Conservation (phyloP, 2,113 vertebrate genomes). For the Psammodynastes pulverulentus region DNA sequence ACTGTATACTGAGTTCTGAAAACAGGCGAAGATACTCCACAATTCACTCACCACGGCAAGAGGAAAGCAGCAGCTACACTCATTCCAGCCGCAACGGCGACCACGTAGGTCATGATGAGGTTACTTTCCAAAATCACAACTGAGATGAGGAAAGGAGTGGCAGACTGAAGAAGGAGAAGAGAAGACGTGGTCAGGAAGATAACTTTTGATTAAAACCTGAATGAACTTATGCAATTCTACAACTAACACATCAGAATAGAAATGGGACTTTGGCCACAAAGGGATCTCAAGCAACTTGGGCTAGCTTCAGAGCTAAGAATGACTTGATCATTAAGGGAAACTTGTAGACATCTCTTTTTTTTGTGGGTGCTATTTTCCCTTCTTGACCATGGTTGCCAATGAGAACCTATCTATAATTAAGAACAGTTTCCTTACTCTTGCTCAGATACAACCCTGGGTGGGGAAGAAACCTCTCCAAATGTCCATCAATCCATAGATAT, state of each 20-base stretch:
- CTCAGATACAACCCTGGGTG: not conserved
- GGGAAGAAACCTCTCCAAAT: not conserved
- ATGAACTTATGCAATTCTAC: not conserved
- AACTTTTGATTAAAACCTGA: not conserved
- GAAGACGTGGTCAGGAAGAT: constrained; percentile 17
- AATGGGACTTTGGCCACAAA: not conserved
- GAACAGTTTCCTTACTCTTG: not conserved
- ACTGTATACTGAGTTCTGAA: not conserved
- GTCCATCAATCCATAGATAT: not conserved
- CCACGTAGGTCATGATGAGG: constrained; percentile 79
- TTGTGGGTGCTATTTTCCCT: not conserved
- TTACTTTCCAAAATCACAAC: constrained; percentile 74
- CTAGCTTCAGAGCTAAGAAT: not conserved
- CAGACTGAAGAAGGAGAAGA: constrained; percentile 72
- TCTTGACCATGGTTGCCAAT: not conserved
- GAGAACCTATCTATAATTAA: not conserved
- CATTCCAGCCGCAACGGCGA: constrained; percentile 80
- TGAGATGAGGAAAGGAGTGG: constrained; percentile 86
- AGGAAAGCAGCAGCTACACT: constrained; percentile 89
- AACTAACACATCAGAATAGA: not conserved
- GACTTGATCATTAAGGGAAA: not conserved
- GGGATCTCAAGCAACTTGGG: not conserved
- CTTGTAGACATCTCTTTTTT: not conserved
- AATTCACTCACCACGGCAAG: constrained; percentile 81
- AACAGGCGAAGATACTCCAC: not conserved